phyloP scores from a whole-genome alignment of 2,113 vertebrate species.

The Clarias gariepinus region DNA sequence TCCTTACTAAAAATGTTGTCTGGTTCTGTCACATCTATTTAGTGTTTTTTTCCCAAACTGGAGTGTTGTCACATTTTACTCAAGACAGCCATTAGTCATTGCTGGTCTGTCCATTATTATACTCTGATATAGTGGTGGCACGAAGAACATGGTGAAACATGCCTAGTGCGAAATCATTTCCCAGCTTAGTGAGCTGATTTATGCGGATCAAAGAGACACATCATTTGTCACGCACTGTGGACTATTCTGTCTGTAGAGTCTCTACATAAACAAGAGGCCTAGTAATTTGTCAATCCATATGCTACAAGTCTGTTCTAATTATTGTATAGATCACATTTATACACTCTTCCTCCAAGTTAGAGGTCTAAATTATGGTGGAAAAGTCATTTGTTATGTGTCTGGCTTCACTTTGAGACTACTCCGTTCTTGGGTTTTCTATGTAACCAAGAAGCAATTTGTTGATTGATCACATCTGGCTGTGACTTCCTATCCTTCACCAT shows the following conservation, averaged over 20 bases:
- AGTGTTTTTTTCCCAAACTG: conserved; percentile 7
- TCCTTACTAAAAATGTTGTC: background rate
- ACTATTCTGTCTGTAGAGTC: background rate
- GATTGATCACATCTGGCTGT: background rate
- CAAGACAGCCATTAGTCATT: conserved; percentile 8
- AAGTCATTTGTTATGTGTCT: background rate
- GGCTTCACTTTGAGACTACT: background rate
- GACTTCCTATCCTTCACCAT: background rate
- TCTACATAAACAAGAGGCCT: conserved; percentile 13
- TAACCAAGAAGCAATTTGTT: background rate
- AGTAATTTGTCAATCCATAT: background rate
- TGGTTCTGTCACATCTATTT: conserved; percentile 4
- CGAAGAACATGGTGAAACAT: background rate
- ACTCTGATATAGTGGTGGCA: conserved; percentile 14
- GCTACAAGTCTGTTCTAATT: conserved; percentile 1
- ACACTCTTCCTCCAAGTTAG: background rate
- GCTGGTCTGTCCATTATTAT: conserved; percentile 9
- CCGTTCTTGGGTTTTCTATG: background rate
- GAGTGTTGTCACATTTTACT: conserved; percentile 9
- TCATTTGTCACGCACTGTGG: background rate
- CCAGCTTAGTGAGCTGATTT: conserved; percentile 10
- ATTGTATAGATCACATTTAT: background rate
- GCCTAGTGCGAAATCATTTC: conserved; percentile 4
- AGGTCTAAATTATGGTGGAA: background rate
- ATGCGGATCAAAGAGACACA: conserved; percentile 11